A percentile compares a stretch with the other conserved stretches of the same genome.
Conservation (phyloP, 2,113 vertebrate species). For the Erythrolamprus reginae region DNA sequence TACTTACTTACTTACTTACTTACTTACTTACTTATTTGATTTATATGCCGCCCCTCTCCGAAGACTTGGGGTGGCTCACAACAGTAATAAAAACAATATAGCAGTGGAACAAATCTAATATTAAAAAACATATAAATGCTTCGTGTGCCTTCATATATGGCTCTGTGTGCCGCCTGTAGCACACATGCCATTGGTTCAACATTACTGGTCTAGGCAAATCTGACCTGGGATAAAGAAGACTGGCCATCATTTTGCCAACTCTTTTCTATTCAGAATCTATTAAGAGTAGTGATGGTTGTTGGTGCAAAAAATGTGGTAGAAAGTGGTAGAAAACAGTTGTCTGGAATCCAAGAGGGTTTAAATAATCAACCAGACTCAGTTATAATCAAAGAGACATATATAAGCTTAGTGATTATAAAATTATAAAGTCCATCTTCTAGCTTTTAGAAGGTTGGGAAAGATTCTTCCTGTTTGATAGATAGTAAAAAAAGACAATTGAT, state of each 20-base stretch:
- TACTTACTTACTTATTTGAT: no score
- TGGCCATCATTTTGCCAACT: background rate
- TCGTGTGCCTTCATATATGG: no score
- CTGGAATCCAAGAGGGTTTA: background rate
- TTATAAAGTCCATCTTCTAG: background rate
- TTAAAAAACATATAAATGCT: no score
- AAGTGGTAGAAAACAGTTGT: background rate
- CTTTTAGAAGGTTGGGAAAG: background rate
- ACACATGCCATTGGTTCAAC: no score
- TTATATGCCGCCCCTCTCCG: no score
- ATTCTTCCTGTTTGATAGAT: background rate
- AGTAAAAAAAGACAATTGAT: background rate
- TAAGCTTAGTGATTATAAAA: background rate
- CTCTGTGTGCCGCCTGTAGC: no score
- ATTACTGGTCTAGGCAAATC: background rate
- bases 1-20: no score
- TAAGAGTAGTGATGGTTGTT: background rate
- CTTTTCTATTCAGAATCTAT: background rate
- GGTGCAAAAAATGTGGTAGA: background rate
- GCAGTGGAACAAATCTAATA: no score
- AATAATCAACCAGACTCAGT: background rate
- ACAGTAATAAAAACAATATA: no score
- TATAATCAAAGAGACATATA: background rate
- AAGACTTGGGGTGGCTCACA: no score
- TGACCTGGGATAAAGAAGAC: background rate